Conservation (phyloP, 2,797 vertebrate species). For the Peromyscus eremicus region DNA sequence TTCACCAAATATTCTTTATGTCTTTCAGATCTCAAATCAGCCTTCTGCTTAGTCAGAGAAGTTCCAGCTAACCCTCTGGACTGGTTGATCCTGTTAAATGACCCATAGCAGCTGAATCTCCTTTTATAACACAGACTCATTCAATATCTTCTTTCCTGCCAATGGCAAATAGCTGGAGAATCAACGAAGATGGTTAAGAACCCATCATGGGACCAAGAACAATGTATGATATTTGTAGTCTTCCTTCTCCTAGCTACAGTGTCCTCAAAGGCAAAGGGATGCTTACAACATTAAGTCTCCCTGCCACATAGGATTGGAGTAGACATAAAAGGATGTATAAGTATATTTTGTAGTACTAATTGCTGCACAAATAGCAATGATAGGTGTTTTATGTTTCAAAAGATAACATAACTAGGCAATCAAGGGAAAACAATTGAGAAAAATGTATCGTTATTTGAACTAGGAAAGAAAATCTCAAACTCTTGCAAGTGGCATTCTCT, state of each 20-base stretch:
- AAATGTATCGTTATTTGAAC: neutral
- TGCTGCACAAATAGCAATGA: neutral
- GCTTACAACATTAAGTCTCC: neutral
- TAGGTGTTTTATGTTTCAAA: slow-evolving; percentile 5
- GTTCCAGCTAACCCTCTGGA: neutral
- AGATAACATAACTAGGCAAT: neutral
- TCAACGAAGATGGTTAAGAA: neutral
- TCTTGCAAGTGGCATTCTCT: neutral
- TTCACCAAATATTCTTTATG: neutral
- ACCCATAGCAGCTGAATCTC: neutral
- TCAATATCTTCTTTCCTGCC: neutral
- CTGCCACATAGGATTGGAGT: neutral
- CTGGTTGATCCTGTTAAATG: neutral
- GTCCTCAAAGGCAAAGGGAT: neutral
- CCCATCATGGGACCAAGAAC: neutral
- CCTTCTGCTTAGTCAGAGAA: neutral
- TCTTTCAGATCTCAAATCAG: neutral
- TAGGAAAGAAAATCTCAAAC: neutral
- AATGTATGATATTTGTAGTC: neutral
- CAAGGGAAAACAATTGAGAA: neutral
- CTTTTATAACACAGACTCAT: neutral
- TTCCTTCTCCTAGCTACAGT: neutral
- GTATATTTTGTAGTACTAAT: neutral
- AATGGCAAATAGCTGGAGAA: neutral
- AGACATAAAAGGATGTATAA: neutral